Evolutionary conservation across 2,113 vertebrate genomes (phyloP), one percentile per base, ranked within the genome.

Genomic region (Coregonus clupeaformis): DNA sequence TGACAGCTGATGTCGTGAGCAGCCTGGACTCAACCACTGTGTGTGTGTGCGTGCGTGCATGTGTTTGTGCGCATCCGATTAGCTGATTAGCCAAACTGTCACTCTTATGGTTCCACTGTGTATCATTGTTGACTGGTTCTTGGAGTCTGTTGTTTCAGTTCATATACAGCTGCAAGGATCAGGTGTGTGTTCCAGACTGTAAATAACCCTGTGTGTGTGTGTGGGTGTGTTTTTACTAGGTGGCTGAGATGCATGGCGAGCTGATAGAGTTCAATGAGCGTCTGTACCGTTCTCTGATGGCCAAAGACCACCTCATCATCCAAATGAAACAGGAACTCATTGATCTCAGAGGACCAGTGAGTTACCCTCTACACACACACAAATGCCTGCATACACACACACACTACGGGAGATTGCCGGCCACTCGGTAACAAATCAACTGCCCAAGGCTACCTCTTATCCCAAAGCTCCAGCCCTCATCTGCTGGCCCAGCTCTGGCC

Each of bases 291-390:
- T 95, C 95, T 66, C 91, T 99, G 85, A 96, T 99, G 91, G 96
- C 96, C 79, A 99, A 98, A 92, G 98, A 99, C 87, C 92, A 95
- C 74, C 96, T 99, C 13, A 96, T 99, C 68, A 92, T 93, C 73
- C 97, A 99, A 87, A 99, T 99, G 98, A 94, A 96, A 80, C 97
- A 97, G 85, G 98, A 99, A 77, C 95, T 99, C 22, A 98, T 99
- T 32, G 97, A 99, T 89, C 89, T 99, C 71, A 93, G 98, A 80
- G 98, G 97, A 6, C 97, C 96, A 0, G 98, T 99, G 89, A 93
- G 96, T 93, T 70, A 7, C 63, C n/a, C 20, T 11, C 11, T 25
- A 16, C 22, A 12, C 32, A n/a, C 49, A 36, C 63, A 57, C 69
- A 36, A 42, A 42, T 52, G 47, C 71, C 64, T 68, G 69, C 32